Evolutionary conservation across 2,113 vertebrate genomes (phyloP), one percentile per base, ranked within the genome.

Genomic region (Acinonyx jubatus): DNA sequence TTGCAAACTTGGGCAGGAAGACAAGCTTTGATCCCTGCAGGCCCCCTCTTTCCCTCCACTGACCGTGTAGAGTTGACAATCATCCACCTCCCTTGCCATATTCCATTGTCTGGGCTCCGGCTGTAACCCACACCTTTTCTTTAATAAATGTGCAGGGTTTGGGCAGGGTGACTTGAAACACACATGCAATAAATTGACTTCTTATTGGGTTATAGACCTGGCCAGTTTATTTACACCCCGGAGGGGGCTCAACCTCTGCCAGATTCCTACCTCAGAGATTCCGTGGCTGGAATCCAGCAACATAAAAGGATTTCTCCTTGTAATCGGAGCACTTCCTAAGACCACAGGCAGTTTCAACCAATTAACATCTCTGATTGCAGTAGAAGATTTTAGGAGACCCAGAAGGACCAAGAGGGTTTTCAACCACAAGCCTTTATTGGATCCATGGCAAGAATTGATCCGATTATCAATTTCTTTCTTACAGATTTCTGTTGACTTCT

Each of bases 251-350:
- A 89, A 57, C 82, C 97, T 94, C 92, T 79, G 87, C 95, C 97
- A 98, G 89, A 15, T 91, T 84, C 92, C 76, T 86, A 45, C 96
- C 95, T 93, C 91, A 97, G 93, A 97, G 96, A 85, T 52, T 97
- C 98, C 82, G 11, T 98, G 95, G 97, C 97, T 38, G 57, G 0
- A 29, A 45, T 97, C 97, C 98, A 98, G 92, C 95, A 97, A 97
- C 38, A 50, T 25, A 93, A 76, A 83, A 91, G 84, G 87, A 96
- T 97, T 94, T 97, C 93, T 92, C 83, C 86, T 25, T 98, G 98
- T 98, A 99, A 98, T 93, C 50, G 16, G 98, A 98, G 96, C 93
- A 97, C 95, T 98, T 96, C 98, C 95, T 97, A 83, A 96, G 50
- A 97, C 98, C 97, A 92, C 98, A 98, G 96, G 96, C 94, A 92